A percentile compares a stretch with the other conserved stretches of the same genome.
These are phyloP conservation scores for Catharus fuscescens DNA, from an alignment of 2,113 vertebrate genomes.

Conservation along the genomic window DNA sequence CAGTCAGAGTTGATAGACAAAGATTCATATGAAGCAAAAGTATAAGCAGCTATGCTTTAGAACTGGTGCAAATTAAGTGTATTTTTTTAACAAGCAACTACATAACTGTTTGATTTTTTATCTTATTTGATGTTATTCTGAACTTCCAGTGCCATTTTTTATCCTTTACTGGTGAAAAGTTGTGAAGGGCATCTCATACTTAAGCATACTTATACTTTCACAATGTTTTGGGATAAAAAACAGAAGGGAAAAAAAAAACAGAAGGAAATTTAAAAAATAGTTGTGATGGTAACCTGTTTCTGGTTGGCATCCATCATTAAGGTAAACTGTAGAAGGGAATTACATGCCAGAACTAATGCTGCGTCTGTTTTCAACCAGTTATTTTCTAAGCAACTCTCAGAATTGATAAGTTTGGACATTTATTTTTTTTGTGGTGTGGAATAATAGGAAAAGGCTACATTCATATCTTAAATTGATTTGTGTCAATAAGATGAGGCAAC, in stretches of 20 bases:
- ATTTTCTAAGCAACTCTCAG: not conserved
- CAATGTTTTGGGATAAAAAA: not conserved
- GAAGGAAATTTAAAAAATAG: not conserved
- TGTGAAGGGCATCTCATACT: not conserved
- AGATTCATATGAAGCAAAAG: not conserved
- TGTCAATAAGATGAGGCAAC: not conserved
- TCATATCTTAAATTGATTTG: not conserved
- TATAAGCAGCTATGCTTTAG: not conserved
- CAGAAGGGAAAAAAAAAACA: not conserved
- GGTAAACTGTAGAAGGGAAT: not conserved
- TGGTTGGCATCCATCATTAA: not conserved
- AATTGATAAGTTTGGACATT: not conserved
- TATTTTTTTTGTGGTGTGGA: not conserved
- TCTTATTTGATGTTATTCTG: not conserved
- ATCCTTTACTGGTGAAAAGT: not conserved
- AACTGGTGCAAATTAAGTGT: not conserved
- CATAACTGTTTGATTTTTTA: not conserved
- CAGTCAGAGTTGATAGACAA: not conserved
- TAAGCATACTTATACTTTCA: not conserved
- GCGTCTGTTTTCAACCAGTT: not conserved
- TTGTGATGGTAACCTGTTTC: not conserved
- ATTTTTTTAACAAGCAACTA: accelerated
- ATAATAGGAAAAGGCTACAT: not conserved
- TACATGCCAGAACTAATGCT: not conserved
- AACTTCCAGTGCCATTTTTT: not conserved